Evolutionary conservation across 2,113 vertebrate species (phyloP).

Genomic region (Lonchura striata): DNA sequence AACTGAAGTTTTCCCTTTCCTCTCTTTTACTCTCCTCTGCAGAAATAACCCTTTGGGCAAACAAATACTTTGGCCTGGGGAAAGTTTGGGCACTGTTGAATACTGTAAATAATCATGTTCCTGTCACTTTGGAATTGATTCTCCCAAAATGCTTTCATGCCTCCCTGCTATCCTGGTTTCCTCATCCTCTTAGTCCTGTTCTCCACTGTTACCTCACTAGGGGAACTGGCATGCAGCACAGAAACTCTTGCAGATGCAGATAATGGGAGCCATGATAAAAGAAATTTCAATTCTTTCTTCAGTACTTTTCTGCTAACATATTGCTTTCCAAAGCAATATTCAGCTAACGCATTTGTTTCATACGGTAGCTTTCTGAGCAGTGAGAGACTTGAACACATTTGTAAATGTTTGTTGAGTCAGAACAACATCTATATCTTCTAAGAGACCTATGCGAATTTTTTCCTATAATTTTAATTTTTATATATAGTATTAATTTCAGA

Average conservation of each 20-base stretch:
- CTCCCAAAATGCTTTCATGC: not conserved
- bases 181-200: not conserved
- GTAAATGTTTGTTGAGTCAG: not conserved
- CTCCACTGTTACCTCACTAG: not conserved
- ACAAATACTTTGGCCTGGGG: not conserved
- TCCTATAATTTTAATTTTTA: not conserved
- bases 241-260: not conserved
- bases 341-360: not conserved
- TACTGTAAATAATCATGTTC: not conserved
- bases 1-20: not conserved
- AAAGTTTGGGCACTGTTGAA: not conserved
- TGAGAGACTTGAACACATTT: not conserved
- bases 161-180: not conserved
- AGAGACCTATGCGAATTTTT: not conserved
- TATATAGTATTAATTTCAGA: not conserved
- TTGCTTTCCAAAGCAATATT: not conserved
- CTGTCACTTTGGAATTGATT: fast-evolving
- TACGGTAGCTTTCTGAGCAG: not conserved
- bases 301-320: not conserved
- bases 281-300: not conserved
- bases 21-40: not conserved
- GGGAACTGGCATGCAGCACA: not conserved
- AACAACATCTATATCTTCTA: not conserved
- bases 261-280: not conserved
- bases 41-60: not conserved